Evolutionary conservation across 2,113 vertebrate species (phyloP).

Genomic region (Andinoacara biseriatus): DNA sequence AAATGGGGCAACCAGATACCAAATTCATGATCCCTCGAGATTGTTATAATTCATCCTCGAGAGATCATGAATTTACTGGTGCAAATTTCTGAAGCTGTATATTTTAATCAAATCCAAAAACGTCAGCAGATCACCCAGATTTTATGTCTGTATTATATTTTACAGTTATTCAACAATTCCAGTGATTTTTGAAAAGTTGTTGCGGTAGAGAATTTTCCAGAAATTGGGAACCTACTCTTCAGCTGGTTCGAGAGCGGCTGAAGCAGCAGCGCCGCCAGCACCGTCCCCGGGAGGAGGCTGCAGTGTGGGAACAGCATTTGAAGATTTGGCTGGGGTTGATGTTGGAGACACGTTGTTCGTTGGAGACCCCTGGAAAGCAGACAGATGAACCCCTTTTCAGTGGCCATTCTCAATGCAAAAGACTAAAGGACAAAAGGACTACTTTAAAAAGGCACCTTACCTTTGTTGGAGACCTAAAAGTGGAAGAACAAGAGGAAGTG

Average conservation of each 20-base stretch:
- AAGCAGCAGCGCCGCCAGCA: constrained; percentile 45
- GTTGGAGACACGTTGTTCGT: constrained; percentile 94
- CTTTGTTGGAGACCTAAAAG: constrained; percentile 80
- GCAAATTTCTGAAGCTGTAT: neutral
- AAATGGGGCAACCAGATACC: neutral
- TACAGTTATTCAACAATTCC: neutral
- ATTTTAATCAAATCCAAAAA: neutral
- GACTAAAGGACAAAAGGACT: neutral
- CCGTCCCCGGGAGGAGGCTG: constrained; percentile 87
- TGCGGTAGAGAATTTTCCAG: neutral
- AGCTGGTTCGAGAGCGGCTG: constrained; percentile 69
- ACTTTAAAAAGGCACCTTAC: constrained; percentile 44
- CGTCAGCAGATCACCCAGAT: neutral
- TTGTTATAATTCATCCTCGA: fast-evolving
- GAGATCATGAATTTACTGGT: neutral
- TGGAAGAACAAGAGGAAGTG: neutral
- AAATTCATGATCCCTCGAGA: neutral
- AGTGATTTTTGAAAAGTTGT: neutral
- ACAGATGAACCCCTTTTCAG: neutral
- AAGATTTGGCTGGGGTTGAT: constrained; percentile 93
- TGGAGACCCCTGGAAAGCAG: constrained; percentile 88
- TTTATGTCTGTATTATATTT: neutral
- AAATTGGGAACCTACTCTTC: constrained; percentile 72
- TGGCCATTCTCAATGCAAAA: neutral
- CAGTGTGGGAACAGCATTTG: constrained; percentile 88